Evolutionary conservation across 2,113 vertebrate genomes (phyloP).

Genomic region (Neodontobutis hainanensis): DNA sequence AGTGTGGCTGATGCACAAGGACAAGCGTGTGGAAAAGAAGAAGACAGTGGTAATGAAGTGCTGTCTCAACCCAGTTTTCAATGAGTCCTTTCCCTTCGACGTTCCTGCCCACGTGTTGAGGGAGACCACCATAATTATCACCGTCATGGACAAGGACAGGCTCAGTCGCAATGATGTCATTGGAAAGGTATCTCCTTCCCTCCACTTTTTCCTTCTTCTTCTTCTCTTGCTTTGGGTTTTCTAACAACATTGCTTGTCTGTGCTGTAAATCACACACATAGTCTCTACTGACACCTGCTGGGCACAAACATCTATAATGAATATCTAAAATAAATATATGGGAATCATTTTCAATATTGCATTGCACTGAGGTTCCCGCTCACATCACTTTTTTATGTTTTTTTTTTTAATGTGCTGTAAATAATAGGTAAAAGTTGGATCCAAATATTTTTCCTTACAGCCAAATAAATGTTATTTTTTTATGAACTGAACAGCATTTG

Average conservation of each 20-base stretch:
- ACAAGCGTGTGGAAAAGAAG: conserved; percentile 98
- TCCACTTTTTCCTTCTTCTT: conserved; percentile 43
- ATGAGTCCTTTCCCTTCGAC: conserved; percentile 97
- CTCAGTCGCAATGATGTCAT: conserved; percentile 99
- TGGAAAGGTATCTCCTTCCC: conserved; percentile 87
- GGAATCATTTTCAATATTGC: conserved; percentile 4
- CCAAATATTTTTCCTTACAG: no score
- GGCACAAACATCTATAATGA: conserved; percentile 21
- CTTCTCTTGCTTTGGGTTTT: conserved; percentile 36
- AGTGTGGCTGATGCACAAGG: conserved; percentile 99
- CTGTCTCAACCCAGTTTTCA: conserved; percentile 97
- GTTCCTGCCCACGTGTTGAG: conserved; percentile 96
- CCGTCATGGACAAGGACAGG: conserved; percentile 98
- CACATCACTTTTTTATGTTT: neutral
- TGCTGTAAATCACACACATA: conserved; percentile 30
- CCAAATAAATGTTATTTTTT: no score
- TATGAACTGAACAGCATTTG: no score
- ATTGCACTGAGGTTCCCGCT: neutral
- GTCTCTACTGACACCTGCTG: conserved; percentile 76
- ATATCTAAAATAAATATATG: neutral
- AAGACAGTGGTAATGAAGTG: conserved; percentile 98
- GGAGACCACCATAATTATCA: conserved; percentile 98
- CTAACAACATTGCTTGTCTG: conserved; percentile 41
- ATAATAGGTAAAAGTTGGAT: neutral
- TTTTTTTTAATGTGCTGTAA: neutral